Evolutionary conservation across 2,888 invertebrate species (phyloP), one percentile per base, ranked within the genome.

Genomic region (Temnothorax ravouxi): DNA sequence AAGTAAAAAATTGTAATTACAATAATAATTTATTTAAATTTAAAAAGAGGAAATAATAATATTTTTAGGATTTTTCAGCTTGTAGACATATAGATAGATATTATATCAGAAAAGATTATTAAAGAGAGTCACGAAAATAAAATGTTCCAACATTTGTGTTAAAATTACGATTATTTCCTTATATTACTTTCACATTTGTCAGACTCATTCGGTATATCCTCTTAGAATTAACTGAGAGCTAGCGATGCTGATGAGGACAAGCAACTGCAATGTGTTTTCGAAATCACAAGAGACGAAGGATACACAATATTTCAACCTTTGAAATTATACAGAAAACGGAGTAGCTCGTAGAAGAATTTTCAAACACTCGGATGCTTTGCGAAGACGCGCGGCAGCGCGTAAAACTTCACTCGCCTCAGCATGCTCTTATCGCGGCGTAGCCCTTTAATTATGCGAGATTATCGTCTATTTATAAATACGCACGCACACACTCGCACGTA

Each of bases 381-480:
- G 41, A 66, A 25, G 62, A 64, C 15, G 38, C 15, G 38, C 50
- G 21, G 15, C 67, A 21, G 41, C 41, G 15, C 29, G 29, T 77
- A 15, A 77, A 50, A 54, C 44, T 77, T 15, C 0, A n/a, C 6
- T 44, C 29, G 15, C 41, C 66, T 67, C 67, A n/a, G 44, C 44
- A 64, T 41, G 5, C 62, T 50, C 72, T 75, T 54, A 64, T 56
- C 75, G 21, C 21, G n/a, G 44, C 44, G 29, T n/a, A 74, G 50
- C 38, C 54, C 76, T 67, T 77, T 81, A 81, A 81, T 81, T 81
- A 75, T 34, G 66, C 56, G 44, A 13, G n/a, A 66, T n/a, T n/a
- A n/a, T 59, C 38, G 18, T 66, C 82, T 56, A 76, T 59, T 59
- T 66, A 59, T 67, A 66, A 29, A 76, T 34, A 38, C 34, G 34